Percentiles rank a stretch among this genome's conserved stretches.
Evolutionary conservation across 1,140 invertebrate species (phyloP).

Genomic region (Harlomillsia oculata): DNA sequence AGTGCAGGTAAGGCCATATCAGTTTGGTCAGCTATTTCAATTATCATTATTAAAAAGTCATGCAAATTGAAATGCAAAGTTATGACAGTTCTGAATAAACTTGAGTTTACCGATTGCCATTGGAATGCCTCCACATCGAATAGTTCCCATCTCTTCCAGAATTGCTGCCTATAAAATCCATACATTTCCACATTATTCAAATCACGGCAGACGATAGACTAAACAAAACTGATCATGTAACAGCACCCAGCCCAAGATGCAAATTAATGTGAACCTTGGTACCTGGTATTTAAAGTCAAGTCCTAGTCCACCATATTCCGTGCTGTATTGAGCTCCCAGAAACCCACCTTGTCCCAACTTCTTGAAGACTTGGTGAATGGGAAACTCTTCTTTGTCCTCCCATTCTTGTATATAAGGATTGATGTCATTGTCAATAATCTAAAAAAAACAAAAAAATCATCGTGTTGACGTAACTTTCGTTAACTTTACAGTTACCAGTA

Average conservation of each 20-base stretch:
- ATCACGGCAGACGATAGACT: no score
- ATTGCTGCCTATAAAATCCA: no score
- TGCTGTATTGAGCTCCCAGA: slow-evolving; percentile 43
- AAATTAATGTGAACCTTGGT: no score
- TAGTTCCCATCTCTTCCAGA: slow-evolving; percentile 47
- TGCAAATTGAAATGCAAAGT: no score
- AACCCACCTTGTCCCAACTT: slow-evolving; percentile 49
- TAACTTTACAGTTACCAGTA: no score
- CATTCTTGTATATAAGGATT: slow-evolving; percentile 54
- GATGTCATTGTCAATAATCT: slow-evolving; percentile 49
- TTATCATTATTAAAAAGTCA: no score
- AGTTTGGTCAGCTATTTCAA: slow-evolving; percentile 50
- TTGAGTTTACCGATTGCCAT: slow-evolving; percentile 52
- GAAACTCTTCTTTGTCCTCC: slow-evolving; percentile 46
- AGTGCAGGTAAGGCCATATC: slow-evolving; percentile 49
- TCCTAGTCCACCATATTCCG: slow-evolving; percentile 38
- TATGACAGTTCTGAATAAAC: no score
- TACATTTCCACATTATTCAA: no score
- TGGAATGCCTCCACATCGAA: slow-evolving; percentile 46
- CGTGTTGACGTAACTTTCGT: no score
- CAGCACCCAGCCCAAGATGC: no score
- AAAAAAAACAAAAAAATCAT: slow-evolving; percentile 7
- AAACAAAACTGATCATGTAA: no score
- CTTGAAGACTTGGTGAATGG: slow-evolving; percentile 49
- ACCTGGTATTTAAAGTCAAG: slow-evolving; percentile 50